phyloP scores from a whole-genome alignment of 2,888 invertebrate genomes.

The Hermodice carunculata region DNA sequence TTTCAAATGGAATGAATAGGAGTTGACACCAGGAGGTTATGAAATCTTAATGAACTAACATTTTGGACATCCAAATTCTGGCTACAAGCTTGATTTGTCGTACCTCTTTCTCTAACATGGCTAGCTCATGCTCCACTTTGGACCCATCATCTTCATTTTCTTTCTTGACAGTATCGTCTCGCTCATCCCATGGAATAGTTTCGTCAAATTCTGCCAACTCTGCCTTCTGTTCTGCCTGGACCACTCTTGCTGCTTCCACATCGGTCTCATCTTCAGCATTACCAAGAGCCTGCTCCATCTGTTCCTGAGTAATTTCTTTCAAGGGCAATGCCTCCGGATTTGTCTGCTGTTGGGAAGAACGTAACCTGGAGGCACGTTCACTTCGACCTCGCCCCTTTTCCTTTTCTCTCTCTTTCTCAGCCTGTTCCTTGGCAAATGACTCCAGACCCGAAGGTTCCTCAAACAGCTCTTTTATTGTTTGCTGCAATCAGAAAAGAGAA shows the following conservation, averaged over 20 bases:
- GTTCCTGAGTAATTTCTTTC: conserved; percentile 18
- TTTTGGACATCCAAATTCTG: too few relatives aligned
- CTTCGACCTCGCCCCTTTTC: neutral
- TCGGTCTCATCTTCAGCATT: conserved; percentile 96
- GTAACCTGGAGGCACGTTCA: neutral
- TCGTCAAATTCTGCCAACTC: conserved; percentile 94
- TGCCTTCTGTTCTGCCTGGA: conserved; percentile 84
- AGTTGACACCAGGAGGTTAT: too few relatives aligned
- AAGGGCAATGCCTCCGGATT: neutral
- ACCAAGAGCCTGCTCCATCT: conserved; percentile 77
- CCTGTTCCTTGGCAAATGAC: conserved; percentile 74
- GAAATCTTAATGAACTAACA: too few relatives aligned
- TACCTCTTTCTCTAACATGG: conserved; percentile 69
- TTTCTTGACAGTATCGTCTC: conserved; percentile 60
- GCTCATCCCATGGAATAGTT: conserved; percentile 87
- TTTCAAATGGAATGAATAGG: too few relatives aligned
- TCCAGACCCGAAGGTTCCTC: conserved; percentile 74
- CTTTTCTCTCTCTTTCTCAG: conserved; percentile 1
- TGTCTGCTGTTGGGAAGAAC: neutral
- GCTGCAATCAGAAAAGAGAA: conserved; percentile 70
- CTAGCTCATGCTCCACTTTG: conserved; percentile 69
- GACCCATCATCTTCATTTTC: conserved; percentile 62
- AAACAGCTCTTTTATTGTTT: conserved; percentile 95
- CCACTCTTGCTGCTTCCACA: conserved; percentile 89
- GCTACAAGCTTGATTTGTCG: too few relatives aligned